Evolutionary conservation across 1,140 invertebrate genomes (phyloP).

Genomic region (Caenorhabditis inopinata): DNA sequence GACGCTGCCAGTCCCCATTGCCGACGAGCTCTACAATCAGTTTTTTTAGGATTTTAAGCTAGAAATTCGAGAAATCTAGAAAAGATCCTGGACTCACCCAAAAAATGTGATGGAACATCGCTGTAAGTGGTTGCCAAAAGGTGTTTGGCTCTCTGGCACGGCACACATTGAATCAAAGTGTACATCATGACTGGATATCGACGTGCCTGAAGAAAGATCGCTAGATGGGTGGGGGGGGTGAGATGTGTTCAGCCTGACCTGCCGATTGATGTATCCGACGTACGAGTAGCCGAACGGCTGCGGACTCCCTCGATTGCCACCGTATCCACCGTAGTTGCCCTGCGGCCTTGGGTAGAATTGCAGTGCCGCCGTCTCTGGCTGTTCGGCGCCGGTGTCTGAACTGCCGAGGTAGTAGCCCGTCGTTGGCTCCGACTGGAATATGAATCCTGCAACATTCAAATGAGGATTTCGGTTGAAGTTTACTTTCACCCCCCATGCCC

Average conservation of each 20-base stretch:
- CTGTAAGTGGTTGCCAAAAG: slow-evolving; percentile 42
- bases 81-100: background rate
- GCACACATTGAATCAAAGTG: slow-evolving; percentile 48
- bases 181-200: slow-evolving; percentile 50
- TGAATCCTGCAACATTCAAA: background rate
- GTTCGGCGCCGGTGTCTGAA: background rate
- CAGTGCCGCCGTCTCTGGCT: background rate
- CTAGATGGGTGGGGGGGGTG: background rate
- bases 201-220: slow-evolving; percentile 19
- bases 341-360: background rate
- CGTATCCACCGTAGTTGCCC: background rate
- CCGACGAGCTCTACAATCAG: slow-evolving; percentile 48
- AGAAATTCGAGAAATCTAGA: background rate
- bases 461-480: background rate
- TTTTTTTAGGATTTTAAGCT: background rate
- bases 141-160: slow-evolving; percentile 48
- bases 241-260: background rate
- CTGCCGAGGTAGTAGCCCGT: background rate
- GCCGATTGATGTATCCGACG: slow-evolving; percentile 15
- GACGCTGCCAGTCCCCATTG: slow-evolving; percentile 66
- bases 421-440: background rate
- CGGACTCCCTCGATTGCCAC: background rate
- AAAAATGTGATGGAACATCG: slow-evolving; percentile 42
- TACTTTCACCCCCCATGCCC: background rate
- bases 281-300: background rate